Conservation (phyloP, 2,888 invertebrate genomes). For the Zygothrica quintamaculata region DNA sequence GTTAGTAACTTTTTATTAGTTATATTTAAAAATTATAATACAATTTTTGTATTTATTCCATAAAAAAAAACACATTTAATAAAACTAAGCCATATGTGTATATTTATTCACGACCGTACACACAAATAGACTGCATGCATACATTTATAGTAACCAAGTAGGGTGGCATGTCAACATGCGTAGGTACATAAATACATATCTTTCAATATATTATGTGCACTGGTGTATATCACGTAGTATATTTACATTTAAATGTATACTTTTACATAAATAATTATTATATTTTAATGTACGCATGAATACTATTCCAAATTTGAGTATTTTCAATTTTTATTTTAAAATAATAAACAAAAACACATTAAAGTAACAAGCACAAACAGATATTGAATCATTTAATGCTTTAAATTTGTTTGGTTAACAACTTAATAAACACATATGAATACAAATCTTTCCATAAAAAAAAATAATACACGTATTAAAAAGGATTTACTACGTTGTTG, state of each 20-base stretch:
- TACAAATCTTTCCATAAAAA: background rate
- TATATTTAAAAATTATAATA: too few relatives aligned
- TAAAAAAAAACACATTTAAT: background rate
- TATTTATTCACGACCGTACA: background rate
- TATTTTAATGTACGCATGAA: background rate
- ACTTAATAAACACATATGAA: background rate
- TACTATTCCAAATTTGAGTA: background rate
- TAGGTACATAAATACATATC: conserved; percentile 18
- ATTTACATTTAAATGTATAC: conserved; percentile 12
- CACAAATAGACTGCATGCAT: too few relatives aligned
- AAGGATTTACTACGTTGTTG: conserved; percentile 41
- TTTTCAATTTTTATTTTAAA: conserved; percentile 1
- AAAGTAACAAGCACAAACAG: background rate
- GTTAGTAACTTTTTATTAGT: too few relatives aligned
- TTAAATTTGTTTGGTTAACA: background rate
- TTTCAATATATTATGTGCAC: conserved; percentile 30
- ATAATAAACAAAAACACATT: background rate
- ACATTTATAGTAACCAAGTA: background rate
- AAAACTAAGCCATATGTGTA: background rate
- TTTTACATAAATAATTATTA: conserved; percentile 5
- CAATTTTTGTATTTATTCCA: too few relatives aligned
- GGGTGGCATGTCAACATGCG: background rate
- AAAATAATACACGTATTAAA: background rate
- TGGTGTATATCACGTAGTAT: conserved; percentile 13
- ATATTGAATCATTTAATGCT: background rate